phyloP scores from a whole-genome alignment of 2,113 vertebrate species.

The Tricholaema leucomelas region DNA sequence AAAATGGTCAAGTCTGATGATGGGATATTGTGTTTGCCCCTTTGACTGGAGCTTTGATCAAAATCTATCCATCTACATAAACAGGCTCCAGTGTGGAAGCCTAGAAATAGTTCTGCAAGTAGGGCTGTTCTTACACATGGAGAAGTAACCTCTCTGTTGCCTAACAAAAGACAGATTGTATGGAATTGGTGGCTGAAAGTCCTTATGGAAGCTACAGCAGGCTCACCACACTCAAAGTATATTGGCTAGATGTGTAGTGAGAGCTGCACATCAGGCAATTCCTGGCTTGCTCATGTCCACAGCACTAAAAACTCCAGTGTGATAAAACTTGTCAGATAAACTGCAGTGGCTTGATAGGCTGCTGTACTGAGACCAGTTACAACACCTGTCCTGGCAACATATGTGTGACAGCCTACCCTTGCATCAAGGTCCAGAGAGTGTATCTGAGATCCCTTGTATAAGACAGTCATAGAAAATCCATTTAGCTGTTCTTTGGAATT shows the following conservation, averaged over 20 bases:
- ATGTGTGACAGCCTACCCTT: background rate
- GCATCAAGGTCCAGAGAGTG: background rate
- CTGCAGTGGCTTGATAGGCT: too few relatives aligned
- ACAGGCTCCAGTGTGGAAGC: background rate
- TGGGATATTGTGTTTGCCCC: background rate
- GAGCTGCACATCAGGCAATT: too few relatives aligned
- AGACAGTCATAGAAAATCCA: background rate
- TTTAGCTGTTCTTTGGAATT: background rate
- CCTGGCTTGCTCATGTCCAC: too few relatives aligned
- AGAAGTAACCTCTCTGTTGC: background rate
- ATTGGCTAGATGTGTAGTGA: background rate
- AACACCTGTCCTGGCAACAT: background rate
- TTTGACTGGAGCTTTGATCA: background rate
- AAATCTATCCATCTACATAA: background rate
- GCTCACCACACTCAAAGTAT: background rate
- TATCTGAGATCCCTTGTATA: background rate
- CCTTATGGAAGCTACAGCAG: background rate
- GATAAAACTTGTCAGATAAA: too few relatives aligned
- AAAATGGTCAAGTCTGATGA: background rate
- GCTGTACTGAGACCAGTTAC: too few relatives aligned
- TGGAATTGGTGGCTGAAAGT: background rate
- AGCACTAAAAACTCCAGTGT: too few relatives aligned
- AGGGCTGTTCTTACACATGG: background rate
- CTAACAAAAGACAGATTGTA: background rate
- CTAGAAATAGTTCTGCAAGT: background rate